These are phyloP conservation scores for Acleris cristana DNA, from an alignment of 2,888 invertebrate genomes.

Conservation along the genomic window DNA sequence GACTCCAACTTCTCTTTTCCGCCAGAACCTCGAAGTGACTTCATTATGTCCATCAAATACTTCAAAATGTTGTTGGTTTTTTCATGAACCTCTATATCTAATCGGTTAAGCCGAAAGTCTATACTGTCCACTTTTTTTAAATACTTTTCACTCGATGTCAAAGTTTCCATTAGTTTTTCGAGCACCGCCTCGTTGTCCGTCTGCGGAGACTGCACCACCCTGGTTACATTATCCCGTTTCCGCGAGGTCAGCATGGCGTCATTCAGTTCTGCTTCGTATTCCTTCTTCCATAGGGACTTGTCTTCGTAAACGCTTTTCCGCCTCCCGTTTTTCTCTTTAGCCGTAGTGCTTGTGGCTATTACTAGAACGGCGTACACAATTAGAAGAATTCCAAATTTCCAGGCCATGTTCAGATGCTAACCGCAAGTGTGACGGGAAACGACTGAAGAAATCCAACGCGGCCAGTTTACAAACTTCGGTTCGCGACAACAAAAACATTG, in stretches of 20 bases:
- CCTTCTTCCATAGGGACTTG: conserved; percentile 72
- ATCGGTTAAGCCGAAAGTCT: conserved; percentile 70
- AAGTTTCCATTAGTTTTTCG: conserved; percentile 71
- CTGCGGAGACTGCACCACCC: conserved; percentile 51
- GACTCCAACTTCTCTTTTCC: conserved; percentile 55
- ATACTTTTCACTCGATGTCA: conserved; percentile 74
- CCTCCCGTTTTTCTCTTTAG: conserved; percentile 50
- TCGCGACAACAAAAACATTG: conserved; percentile 59
- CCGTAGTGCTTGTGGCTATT: conserved; percentile 48
- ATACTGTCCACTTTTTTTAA: conserved; percentile 77
- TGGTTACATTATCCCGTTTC: conserved; percentile 60
- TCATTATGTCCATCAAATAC: conserved; percentile 59
- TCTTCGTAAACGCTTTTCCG: conserved; percentile 57
- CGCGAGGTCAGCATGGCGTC: conserved; percentile 64
- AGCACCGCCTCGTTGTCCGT: conserved; percentile 69
- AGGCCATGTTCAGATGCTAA: conserved; percentile 59
- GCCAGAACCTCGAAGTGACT: conserved; percentile 46
- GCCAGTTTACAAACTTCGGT: conserved; percentile 56
- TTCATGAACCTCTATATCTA: conserved; percentile 76
- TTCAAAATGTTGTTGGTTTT: conserved; percentile 71
- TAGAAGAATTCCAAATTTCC: conserved; percentile 46
- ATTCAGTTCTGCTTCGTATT: conserved; percentile 70
- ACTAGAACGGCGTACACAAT: conserved; percentile 48
- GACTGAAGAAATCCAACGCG: conserved; percentile 50
- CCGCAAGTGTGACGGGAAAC: conserved; percentile 46